These are phyloP conservation scores for Drosophila paracracens DNA, from an alignment of 2,888 invertebrate genomes.

Conservation along the genomic window DNA sequence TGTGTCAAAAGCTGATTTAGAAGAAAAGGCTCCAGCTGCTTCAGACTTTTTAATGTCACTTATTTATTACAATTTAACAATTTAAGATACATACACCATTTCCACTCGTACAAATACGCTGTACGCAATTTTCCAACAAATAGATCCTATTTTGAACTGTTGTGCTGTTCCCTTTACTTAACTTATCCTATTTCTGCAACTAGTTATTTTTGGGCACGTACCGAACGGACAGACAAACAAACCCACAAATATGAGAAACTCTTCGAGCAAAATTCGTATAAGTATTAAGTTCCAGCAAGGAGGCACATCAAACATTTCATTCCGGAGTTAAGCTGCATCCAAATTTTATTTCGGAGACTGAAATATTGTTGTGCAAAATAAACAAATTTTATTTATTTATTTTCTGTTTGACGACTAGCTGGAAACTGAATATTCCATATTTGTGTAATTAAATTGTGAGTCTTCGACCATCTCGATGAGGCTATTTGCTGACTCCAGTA, in stretches of 20 bases:
- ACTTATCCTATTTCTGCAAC: not conserved
- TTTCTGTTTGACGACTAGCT: not conserved
- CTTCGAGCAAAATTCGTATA: not conserved
- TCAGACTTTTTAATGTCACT: not conserved
- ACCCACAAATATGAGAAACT: not conserved
- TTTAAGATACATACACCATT: not conserved
- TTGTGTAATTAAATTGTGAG: not conserved
- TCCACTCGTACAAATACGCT: not conserved
- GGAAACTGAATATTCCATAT: not conserved
- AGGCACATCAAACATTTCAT: not conserved
- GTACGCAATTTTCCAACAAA: not conserved
- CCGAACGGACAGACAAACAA: not conserved
- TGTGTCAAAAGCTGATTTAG: not conserved
- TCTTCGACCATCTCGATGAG: not conserved
- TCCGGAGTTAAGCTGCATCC: not conserved
- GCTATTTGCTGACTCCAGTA: no score
- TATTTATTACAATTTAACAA: not conserved
- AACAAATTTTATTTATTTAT: not conserved
- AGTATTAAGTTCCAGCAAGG: not conserved
- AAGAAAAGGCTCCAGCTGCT: not conserved
- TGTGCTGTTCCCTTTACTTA: not conserved
- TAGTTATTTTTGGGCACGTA: conserved; percentile 1
- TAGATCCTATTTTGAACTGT: not conserved
- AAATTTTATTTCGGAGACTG: not conserved
- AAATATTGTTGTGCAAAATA: not conserved